Conservation (phyloP, 2,113 vertebrate genomes). For the Trematomus loennbergii region DNA sequence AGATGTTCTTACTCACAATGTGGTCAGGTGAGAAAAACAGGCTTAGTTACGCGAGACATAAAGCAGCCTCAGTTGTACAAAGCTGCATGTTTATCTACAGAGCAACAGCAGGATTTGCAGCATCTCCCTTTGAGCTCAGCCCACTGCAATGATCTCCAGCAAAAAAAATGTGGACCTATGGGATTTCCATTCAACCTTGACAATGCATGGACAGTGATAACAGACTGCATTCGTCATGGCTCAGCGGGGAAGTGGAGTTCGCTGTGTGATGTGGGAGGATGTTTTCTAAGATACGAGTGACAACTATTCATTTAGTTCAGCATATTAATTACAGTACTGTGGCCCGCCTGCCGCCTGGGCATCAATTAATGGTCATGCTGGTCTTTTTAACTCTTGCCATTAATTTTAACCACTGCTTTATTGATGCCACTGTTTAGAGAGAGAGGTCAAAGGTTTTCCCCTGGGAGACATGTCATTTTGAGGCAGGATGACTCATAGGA, state of each 20-base stretch:
- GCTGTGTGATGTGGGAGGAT: slow-evolving; percentile 3
- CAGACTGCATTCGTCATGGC: slow-evolving; percentile 8
- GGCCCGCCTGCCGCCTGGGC: slow-evolving; percentile 2
- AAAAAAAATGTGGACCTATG: slow-evolving; percentile 17
- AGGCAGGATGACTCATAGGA: slow-evolving; percentile 36
- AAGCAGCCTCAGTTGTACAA: neutral
- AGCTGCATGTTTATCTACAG: slow-evolving; percentile 38
- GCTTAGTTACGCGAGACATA: neutral
- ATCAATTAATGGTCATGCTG: neutral
- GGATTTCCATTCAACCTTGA: slow-evolving; percentile 22
- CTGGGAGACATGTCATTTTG: slow-evolving; percentile 3
- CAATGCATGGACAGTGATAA: slow-evolving; percentile 22
- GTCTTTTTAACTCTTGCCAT: slow-evolving; percentile 1
- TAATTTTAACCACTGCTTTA: neutral
- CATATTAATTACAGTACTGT: slow-evolving; percentile 39
- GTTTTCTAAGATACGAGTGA: slow-evolving; percentile 33
- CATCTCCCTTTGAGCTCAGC: slow-evolving; percentile 11
- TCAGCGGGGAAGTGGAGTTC: neutral
- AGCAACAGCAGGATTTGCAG: slow-evolving; percentile 17
- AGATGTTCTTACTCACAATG: neutral
- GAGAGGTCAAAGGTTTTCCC: slow-evolving; percentile 15
- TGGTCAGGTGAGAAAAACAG: slow-evolving; percentile 4
- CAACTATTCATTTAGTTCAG: slow-evolving; percentile 40
- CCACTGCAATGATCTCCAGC: slow-evolving; percentile 37
- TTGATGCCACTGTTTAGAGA: neutral